A percentile compares a stretch with the other conserved stretches of the same genome.
Evolutionary conservation across 1,140 invertebrate species (phyloP).

Genomic region (Sycobia sp.): DNA sequence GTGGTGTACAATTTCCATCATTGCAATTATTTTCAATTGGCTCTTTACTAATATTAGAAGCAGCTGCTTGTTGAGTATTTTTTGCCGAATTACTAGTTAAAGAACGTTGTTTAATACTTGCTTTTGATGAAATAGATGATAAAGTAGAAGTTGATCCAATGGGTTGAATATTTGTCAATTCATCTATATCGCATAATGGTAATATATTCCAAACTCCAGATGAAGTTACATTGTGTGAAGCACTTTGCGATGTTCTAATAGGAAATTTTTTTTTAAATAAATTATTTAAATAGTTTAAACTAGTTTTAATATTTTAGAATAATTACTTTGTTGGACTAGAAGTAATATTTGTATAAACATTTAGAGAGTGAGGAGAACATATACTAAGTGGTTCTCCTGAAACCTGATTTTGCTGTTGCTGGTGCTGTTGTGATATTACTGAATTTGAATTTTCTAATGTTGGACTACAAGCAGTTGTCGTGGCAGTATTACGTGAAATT

Average conservation of each 20-base stretch:
- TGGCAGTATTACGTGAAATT: slow-evolving; percentile 69
- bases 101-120: slow-evolving; percentile 41
- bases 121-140: slow-evolving; percentile 44
- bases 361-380: slow-evolving; percentile 41
- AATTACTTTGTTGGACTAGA: slow-evolving; percentile 42
- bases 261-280: not conserved
- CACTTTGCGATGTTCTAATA: slow-evolving; percentile 44
- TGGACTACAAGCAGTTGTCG: slow-evolving; percentile 51
- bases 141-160: slow-evolving; percentile 45
- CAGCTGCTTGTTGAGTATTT: slow-evolving; percentile 34
- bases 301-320: not conserved
- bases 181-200: slow-evolving; percentile 45
- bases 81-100: slow-evolving; percentile 35
- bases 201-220: slow-evolving; percentile 43
- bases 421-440: slow-evolving; percentile 4
- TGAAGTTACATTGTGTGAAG: slow-evolving; percentile 28
- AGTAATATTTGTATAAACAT: slow-evolving; percentile 44
- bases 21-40: slow-evolving; percentile 41
- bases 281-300: not conserved
- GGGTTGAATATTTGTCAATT: slow-evolving; percentile 42
- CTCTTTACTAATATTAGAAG: slow-evolving; percentile 37
- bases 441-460: slow-evolving; percentile 29
- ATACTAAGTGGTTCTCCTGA: slow-evolving; percentile 39
- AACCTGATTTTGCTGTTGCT: slow-evolving; percentile 38
- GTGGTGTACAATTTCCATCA: slow-evolving; percentile 36